Evolutionary conservation across 2,888 invertebrate genomes (phyloP).

Genomic region (Marronus borbonicus): DNA sequence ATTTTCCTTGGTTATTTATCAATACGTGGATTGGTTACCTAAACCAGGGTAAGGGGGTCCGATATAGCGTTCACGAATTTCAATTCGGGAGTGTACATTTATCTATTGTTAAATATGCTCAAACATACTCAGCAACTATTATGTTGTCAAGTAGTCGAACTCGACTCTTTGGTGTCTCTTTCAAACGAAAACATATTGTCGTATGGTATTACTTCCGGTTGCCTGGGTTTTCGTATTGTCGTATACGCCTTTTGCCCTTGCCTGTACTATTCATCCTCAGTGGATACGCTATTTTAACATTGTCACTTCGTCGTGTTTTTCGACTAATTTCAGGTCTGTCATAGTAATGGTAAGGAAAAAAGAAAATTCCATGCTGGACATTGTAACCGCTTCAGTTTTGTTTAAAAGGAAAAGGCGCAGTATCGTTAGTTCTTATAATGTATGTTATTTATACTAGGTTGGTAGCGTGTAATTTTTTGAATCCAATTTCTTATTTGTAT

Average conservation of each 20-base stretch:
- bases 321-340: background rate
- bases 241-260: background rate
- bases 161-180: background rate
- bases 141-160: conserved; percentile 8
- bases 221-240: background rate
- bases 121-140: background rate
- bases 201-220: conserved; percentile 8
- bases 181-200: conserved; percentile 23
- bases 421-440: too few species aligned
- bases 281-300: background rate
- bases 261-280: background rate
- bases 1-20: too few species aligned
- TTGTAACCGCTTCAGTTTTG: too few species aligned
- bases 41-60: too few species aligned
- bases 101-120: background rate
- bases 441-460: too few species aligned
- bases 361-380: too few species aligned
- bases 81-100: too few species aligned
- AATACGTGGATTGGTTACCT: too few species aligned
- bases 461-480: too few species aligned
- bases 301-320: background rate
- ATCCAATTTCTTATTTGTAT: too few species aligned
- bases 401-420: too few species aligned
- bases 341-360: background rate
- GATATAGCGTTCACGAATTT: too few species aligned